phyloP scores from a whole-genome alignment of 2,888 invertebrate species.

The Noctua janthina region DNA sequence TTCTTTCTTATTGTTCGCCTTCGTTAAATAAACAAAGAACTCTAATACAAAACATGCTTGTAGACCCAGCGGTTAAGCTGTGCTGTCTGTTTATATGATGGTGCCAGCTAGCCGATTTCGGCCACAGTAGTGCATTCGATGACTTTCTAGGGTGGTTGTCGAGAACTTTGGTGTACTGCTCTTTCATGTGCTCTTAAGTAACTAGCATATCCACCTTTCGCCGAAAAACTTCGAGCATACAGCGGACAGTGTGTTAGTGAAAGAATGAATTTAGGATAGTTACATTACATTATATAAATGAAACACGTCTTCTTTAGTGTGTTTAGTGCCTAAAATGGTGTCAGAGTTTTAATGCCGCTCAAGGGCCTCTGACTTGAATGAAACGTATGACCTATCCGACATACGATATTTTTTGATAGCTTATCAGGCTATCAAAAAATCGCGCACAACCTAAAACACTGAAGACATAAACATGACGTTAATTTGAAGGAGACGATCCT shows the following conservation, averaged over 20 bases:
- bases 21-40: not conserved
- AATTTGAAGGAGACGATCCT: slow-evolving; percentile 5
- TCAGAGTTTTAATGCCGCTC: no score
- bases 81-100: not conserved
- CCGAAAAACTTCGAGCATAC: not conserved
- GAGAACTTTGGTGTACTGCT: not conserved
- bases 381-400: not conserved
- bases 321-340: no score
- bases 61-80: not conserved
- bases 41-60: not conserved
- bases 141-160: not conserved
- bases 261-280: not conserved
- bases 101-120: not conserved
- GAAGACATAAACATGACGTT: not conserved
- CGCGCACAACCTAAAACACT: not conserved
- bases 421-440: not conserved
- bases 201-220: not conserved
- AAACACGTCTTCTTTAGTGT: not conserved
- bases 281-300: not conserved
- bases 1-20: no score
- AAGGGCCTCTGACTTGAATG: no score
- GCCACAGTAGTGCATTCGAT: no score
- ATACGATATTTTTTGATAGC: no score
- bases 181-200: not conserved
- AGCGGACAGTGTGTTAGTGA: not conserved